Conservation (phyloP, 2,797 vertebrate species). For the Nannoperca australis region DNA sequence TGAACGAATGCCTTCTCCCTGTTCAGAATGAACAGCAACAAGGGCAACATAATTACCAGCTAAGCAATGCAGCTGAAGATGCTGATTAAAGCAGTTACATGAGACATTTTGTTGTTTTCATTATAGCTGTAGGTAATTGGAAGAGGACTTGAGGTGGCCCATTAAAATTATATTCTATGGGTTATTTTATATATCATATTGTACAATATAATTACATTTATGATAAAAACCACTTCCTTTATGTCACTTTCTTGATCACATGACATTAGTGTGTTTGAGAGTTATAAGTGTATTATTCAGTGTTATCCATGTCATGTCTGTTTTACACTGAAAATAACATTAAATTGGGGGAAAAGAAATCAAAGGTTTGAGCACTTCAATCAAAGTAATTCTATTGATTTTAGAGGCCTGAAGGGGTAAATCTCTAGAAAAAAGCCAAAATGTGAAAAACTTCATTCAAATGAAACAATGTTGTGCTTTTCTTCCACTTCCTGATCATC, state of each 20-base stretch:
- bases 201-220: constrained; percentile 4
- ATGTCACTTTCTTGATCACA: not conserved
- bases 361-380: not conserved
- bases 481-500: not conserved
- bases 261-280: too few species aligned
- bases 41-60: constrained; percentile 42
- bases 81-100: constrained; percentile 45
- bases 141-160: constrained; percentile 20
- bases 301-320: not conserved
- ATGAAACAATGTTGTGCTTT: not conserved
- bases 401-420: too few species aligned
- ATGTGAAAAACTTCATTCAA: too few species aligned
- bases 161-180: constrained; percentile 10
- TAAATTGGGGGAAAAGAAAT: not conserved
- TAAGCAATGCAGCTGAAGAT: constrained; percentile 13
- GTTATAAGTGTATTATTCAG: not conserved
- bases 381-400: not conserved
- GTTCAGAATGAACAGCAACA: constrained; percentile 35
- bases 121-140: constrained; percentile 21
- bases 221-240: not conserved
- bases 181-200: constrained; percentile 9
- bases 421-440: too few species aligned
- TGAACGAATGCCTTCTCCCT: constrained; percentile 8
- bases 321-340: not conserved
- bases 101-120: constrained; percentile 38